phyloP scores from a whole-genome alignment of 2,113 vertebrate species.

The Hystrix brachyura region DNA sequence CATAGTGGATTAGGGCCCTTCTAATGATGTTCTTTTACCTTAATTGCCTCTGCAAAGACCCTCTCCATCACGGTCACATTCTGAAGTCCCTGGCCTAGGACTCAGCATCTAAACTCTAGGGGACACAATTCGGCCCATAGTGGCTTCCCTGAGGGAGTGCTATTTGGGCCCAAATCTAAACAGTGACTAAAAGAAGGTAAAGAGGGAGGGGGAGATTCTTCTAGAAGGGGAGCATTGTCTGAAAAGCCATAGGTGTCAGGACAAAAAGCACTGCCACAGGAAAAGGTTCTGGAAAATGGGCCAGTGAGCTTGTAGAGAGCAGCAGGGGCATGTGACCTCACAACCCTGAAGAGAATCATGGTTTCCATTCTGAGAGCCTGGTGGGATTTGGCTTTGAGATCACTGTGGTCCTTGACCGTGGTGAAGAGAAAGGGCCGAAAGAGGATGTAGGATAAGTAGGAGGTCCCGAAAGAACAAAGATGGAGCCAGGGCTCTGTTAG shows the following conservation, averaged over 20 bases:
- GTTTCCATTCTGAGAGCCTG: neutral
- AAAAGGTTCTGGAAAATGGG: neutral
- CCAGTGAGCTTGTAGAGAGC: neutral
- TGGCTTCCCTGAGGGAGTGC: neutral
- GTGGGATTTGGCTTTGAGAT: neutral
- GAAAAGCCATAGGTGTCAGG: neutral
- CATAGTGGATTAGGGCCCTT: neutral
- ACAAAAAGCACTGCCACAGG: neutral
- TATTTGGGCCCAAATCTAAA: neutral
- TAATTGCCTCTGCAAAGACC: neutral
- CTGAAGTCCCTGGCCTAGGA: neutral
- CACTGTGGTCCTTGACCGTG: neutral
- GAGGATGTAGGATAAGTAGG: fast-evolving
- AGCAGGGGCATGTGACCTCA: neutral
- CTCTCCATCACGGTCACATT: neutral
- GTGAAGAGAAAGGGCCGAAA: neutral
- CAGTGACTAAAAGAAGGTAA: neutral
- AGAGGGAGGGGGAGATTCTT: neutral
- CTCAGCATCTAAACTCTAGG: neutral
- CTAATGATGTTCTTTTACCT: neutral
- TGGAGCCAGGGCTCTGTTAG: fast-evolving
- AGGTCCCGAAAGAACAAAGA: neutral
- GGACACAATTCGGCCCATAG: fast-evolving
- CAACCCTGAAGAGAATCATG: neutral
- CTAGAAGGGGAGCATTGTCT: neutral